phyloP scores from a whole-genome alignment of 2,113 vertebrate genomes.

The Nansenia antarctica region DNA sequence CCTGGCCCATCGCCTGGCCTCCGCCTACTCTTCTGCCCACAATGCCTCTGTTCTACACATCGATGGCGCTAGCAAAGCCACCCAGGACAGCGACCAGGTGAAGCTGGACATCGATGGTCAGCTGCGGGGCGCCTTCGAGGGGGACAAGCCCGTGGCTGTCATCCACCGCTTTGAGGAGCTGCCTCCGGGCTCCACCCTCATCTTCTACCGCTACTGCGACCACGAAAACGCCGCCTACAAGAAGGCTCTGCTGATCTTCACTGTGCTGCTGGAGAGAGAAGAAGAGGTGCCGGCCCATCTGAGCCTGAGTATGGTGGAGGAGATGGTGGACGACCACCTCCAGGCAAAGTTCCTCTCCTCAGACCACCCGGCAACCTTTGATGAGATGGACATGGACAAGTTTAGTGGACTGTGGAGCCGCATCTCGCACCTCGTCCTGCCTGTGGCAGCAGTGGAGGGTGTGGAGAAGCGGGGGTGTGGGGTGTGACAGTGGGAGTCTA shows the following conservation, averaged over 20 bases:
- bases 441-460: conserved; percentile 61
- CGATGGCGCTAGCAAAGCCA: conserved; percentile 64
- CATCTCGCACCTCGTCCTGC: conserved; percentile 78
- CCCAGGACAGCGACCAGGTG: conserved; percentile 78
- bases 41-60: conserved; percentile 75
- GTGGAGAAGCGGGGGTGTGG: conserved; percentile 60
- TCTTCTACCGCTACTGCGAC: conserved; percentile 98
- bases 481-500: no score
- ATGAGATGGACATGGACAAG: conserved; percentile 77
- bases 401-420: conserved; percentile 79
- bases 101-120: conserved; percentile 83
- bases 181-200: conserved; percentile 88
- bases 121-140: conserved; percentile 79
- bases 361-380: conserved; percentile 49
- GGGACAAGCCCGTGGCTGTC: conserved; percentile 78
- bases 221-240: conserved; percentile 92
- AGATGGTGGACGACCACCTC: conserved; percentile 87
- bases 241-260: conserved; percentile 84
- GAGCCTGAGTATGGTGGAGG: conserved; percentile 77
- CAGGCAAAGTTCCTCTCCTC: conserved; percentile 73
- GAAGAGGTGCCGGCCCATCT: conserved; percentile 64
- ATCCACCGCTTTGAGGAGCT: conserved; percentile 88
- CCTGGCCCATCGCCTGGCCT: conserved; percentile 77
- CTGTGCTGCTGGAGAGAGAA: conserved; percentile 81
- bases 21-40: conserved; percentile 72